Conservation (phyloP, 2,888 invertebrate species). For the Herminia tarsipennalis region DNA sequence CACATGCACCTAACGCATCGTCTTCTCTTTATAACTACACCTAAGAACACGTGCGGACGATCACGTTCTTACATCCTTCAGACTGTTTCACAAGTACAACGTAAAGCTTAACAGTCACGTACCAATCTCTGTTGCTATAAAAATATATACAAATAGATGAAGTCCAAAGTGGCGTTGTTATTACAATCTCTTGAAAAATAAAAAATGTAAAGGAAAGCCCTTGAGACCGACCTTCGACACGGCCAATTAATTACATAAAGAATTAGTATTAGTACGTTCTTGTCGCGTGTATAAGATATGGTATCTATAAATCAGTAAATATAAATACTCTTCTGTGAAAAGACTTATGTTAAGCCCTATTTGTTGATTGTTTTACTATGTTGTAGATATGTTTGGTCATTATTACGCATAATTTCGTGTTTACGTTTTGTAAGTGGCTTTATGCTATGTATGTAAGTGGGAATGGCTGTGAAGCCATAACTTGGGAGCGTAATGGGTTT, state of each 20-base stretch:
- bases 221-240: conserved; percentile 26
- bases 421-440: too few relatives aligned
- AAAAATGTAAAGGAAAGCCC: conserved; percentile 14
- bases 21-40: conserved; percentile 33
- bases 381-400: conserved; percentile 3
- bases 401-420: conserved; percentile 33
- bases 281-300: conserved; percentile 23
- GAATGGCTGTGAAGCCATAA: conserved; percentile 47
- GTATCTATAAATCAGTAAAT: conserved; percentile 18
- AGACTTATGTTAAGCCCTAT: conserved; percentile 27
- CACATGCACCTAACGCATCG: conserved; percentile 38
- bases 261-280: conserved; percentile 16
- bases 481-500: conserved; percentile 59
- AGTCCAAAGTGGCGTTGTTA: conserved; percentile 10
- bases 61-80: conserved; percentile 46
- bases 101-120: conserved; percentile 42
- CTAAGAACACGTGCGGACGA: conserved; percentile 46
- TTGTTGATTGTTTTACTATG: conserved; percentile 9
- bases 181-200: conserved; percentile 9
- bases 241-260: conserved; percentile 24
- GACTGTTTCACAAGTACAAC: conserved; percentile 38
- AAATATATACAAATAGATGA: conserved; percentile 8
- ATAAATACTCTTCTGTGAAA: conserved; percentile 14
- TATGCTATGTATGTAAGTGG: too few relatives aligned
- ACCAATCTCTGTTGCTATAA: conserved; percentile 24